phyloP scores from a whole-genome alignment of 2,888 invertebrate genomes.

The Acronicta psi region DNA sequence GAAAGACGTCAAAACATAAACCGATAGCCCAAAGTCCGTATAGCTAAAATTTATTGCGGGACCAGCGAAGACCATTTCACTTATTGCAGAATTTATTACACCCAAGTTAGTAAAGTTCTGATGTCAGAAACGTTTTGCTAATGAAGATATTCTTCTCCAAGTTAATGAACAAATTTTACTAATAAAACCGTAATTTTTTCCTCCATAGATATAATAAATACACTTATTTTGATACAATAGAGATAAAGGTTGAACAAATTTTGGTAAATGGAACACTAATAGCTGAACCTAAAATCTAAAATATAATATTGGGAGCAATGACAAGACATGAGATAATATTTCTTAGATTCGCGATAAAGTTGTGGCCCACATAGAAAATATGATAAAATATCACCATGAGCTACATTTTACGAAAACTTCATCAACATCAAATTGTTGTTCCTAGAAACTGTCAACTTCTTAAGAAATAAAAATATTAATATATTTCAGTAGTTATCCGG shows the following conservation, averaged over 20 bases:
- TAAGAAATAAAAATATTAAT: conserved; percentile 33
- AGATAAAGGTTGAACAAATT: not conserved
- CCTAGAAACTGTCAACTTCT: conserved; percentile 5
- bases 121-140: conserved; percentile 26
- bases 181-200: conserved; percentile 2
- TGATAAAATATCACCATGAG: conserved; percentile 51
- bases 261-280: not conserved
- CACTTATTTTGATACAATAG: too few relatives aligned
- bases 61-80: conserved; percentile 22
- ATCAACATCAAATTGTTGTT: conserved; percentile 10
- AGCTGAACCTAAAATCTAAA: conserved; percentile 27
- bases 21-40: conserved; percentile 20
- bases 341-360: conserved; percentile 61
- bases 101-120: conserved; percentile 7
- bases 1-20: conserved; percentile 29
- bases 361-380: conserved; percentile 59
- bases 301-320: conserved; percentile 51
- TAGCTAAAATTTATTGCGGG: conserved; percentile 32
- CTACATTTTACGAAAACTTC: conserved; percentile 50
- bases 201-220: too few relatives aligned
- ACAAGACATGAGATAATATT: conserved; percentile 48
- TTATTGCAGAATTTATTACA: conserved; percentile 32
- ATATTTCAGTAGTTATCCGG: conserved; percentile 26
- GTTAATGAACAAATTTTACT: conserved; percentile 25
- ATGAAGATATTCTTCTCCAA: conserved; percentile 30